Percentiles rank a stretch among this genome's conserved stretches.
Evolutionary conservation across 2,888 invertebrate species (phyloP).

Genomic region (Malthinus flaveolus): DNA sequence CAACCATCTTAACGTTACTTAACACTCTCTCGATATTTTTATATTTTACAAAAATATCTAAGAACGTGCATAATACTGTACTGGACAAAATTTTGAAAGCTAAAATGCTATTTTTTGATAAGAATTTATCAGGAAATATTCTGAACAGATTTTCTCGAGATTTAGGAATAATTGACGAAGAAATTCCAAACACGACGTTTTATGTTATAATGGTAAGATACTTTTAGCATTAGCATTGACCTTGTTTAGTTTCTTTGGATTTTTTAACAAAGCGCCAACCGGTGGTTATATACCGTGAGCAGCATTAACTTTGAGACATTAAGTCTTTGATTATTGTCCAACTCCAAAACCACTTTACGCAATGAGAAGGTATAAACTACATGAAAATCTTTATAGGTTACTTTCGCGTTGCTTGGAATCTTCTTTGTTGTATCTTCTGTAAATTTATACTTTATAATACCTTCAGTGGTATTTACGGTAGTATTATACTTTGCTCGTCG

Average conservation of each 20-base stretch:
- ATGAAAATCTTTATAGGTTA: conserved; percentile 58
- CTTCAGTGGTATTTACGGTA: conserved; percentile 64
- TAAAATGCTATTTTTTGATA: conserved; percentile 48
- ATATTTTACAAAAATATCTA: not conserved
- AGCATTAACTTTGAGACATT: too few species aligned
- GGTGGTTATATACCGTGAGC: too few species aligned
- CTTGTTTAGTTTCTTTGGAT: too few species aligned
- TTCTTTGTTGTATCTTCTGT: conserved; percentile 70
- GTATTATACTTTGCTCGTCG: conserved; percentile 65
- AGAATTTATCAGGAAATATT: conserved; percentile 8
- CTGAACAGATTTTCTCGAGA: conserved; percentile 1
- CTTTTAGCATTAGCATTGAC: not conserved
- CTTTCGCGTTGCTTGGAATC: conserved; percentile 66
- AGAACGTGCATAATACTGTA: not conserved
- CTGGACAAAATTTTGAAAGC: conserved; percentile 42
- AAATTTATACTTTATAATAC: conserved; percentile 68
- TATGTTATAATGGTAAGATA: not conserved
- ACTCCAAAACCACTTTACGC: too few species aligned
- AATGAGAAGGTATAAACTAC: not conserved
- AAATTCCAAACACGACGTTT: not conserved
- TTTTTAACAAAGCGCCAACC: too few species aligned
- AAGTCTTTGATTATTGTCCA: too few species aligned
- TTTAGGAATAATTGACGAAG: not conserved
- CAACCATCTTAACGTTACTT: not conserved
- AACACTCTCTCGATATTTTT: not conserved